Evolutionary conservation across 2,888 invertebrate species (phyloP).

Genomic region (Capitulum mitella): DNA sequence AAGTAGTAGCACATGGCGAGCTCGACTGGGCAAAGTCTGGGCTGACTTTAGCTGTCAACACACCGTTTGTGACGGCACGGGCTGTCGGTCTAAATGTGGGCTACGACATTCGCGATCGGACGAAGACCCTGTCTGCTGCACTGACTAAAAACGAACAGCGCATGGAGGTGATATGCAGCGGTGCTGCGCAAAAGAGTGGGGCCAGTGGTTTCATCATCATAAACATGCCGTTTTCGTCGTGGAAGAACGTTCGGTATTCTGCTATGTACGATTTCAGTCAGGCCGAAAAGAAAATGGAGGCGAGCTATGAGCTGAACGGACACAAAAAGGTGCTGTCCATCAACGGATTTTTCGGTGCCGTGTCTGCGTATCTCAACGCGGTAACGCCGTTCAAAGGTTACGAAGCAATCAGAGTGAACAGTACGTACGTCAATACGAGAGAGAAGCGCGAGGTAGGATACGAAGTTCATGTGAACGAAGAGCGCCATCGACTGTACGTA

Average conservation of each 20-base stretch:
- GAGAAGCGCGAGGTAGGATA: not conserved
- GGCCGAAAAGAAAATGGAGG: not conserved
- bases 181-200: not conserved
- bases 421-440: not conserved
- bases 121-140: not conserved
- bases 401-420: not conserved
- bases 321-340: not conserved
- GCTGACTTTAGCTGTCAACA: not conserved
- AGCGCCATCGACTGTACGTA: not conserved
- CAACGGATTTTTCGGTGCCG: not conserved
- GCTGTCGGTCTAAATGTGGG: not conserved
- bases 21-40: not conserved
- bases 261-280: not conserved
- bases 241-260: not conserved
- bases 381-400: not conserved
- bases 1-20: not conserved
- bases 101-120: not conserved
- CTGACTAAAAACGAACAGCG: not conserved
- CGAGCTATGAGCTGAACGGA: not conserved
- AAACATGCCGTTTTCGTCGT: not conserved
- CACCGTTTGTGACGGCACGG: not conserved
- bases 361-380: not conserved
- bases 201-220: not conserved
- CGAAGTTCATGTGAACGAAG: not conserved
- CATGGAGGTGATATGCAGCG: not conserved